phyloP scores from a whole-genome alignment of 2,797 vertebrate genomes.

The Catostomus latipinnis region DNA sequence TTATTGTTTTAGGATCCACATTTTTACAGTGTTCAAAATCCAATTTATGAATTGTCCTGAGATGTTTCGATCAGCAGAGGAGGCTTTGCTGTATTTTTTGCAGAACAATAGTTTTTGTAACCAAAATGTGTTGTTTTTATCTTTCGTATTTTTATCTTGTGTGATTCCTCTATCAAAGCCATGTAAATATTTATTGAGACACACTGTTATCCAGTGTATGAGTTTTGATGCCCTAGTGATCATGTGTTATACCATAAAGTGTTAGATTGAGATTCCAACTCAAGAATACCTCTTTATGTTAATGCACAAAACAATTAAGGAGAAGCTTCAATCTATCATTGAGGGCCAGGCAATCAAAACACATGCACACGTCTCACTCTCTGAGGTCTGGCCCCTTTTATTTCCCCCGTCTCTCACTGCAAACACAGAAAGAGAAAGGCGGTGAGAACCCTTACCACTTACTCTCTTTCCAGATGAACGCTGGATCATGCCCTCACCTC shows the following conservation, averaged over 20 bases:
- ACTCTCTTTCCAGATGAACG: no score
- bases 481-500: no score
- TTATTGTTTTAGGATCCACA: neutral
- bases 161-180: slow-evolving; percentile 7
- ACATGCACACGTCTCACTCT: no score
- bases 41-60: neutral
- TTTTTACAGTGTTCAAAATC: neutral
- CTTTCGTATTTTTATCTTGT: slow-evolving; percentile 2
- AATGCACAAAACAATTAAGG: no score
- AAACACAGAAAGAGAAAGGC: no score
- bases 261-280: no score
- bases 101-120: slow-evolving; percentile 16
- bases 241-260: neutral
- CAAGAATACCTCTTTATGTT: no score
- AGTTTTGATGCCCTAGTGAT: neutral
- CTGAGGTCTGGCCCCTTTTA: no score
- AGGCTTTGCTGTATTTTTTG: slow-evolving; percentile 40
- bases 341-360: no score
- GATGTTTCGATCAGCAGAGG: neutral
- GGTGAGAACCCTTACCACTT: no score
- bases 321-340: no score
- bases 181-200: neutral
- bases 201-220: neutral
- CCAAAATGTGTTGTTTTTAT: slow-evolving; percentile 34
- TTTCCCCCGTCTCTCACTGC: no score